Conservation (phyloP, 2,113 vertebrate species). For the Misgurnus mizolepis region DNA sequence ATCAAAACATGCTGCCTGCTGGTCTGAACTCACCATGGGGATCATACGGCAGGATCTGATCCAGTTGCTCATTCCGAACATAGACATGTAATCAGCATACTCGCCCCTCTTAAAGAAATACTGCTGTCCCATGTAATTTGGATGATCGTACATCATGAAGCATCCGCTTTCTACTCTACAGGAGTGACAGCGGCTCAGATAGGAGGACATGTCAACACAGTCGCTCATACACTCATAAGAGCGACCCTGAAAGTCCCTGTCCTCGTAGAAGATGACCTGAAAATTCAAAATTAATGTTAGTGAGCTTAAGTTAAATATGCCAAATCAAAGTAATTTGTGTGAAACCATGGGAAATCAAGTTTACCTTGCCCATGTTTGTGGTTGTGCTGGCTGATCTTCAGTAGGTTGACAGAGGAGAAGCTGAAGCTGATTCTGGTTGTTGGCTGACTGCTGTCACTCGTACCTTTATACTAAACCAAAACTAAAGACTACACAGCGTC, state of each 20-base stretch:
- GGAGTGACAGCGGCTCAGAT: constrained; percentile 59
- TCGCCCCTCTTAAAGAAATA: constrained; percentile 56
- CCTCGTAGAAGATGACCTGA: constrained; percentile 70
- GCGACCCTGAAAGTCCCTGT: constrained; percentile 69
- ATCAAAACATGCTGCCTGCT: not conserved
- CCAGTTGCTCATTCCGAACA: constrained; percentile 56
- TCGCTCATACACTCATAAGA: constrained; percentile 69
- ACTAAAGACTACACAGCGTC: constrained; percentile 17
- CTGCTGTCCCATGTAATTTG: constrained; percentile 37
- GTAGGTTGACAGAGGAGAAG: constrained; percentile 22
- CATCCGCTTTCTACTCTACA: constrained; percentile 51
- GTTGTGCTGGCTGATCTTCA: not conserved
- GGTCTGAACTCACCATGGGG: constrained; percentile 46
- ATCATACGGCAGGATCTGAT: constrained; percentile 65
- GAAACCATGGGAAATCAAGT: not conserved
- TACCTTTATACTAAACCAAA: constrained; percentile 51
- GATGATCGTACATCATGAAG: constrained; percentile 54
- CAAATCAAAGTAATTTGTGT: not conserved
- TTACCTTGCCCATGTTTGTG: constrained; percentile 41
- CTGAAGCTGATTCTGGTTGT: constrained; percentile 28
- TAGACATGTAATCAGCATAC: constrained; percentile 57
- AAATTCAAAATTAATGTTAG: not conserved
- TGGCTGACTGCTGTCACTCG: constrained; percentile 9
- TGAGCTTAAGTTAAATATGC: not conserved
- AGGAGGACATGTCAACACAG: constrained; percentile 62